Conservation (phyloP, 1,140 invertebrate species). For the Calliopsis andreniformis region DNA sequence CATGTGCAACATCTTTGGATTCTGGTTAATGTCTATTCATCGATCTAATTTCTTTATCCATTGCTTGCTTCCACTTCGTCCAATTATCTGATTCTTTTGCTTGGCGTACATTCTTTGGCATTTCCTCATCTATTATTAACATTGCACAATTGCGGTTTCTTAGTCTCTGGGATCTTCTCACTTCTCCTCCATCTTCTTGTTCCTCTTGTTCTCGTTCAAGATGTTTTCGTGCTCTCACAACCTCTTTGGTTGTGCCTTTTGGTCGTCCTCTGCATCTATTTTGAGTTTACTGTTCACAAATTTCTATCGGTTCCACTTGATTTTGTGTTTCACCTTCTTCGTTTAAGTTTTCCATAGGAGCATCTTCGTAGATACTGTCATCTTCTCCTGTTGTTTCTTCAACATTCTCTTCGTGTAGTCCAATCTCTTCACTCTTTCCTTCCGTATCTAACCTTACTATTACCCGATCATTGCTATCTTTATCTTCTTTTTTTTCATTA, state of each 20-base stretch:
- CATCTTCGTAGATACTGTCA: not conserved
- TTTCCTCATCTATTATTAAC: constrained; percentile 5
- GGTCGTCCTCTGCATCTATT: not conserved
- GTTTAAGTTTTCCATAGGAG: not conserved
- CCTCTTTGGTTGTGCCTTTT: not conserved
- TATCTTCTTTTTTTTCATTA: not conserved
- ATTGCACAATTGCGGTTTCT: not conserved
- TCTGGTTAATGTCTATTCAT: constrained; percentile 11
- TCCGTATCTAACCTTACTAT: not conserved
- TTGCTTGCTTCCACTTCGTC: not conserved
- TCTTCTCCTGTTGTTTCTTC: not conserved
- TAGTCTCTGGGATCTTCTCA: constrained; percentile 21
- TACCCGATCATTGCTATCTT: not conserved
- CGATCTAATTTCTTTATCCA: constrained; percentile 12
- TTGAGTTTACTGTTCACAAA: not conserved
- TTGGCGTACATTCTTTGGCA: not conserved
- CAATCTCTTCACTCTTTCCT: not conserved
- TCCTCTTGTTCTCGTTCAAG: not conserved
- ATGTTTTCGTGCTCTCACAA: not conserved
- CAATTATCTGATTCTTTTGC: not conserved
- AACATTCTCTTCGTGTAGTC: not conserved
- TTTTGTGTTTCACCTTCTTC: not conserved
- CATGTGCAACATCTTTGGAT: constrained; percentile 17
- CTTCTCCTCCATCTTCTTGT: not conserved
- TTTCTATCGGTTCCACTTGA: not conserved